phyloP scores from a whole-genome alignment of 1,140 invertebrate genomes.

The Polyergus mexicanus region DNA sequence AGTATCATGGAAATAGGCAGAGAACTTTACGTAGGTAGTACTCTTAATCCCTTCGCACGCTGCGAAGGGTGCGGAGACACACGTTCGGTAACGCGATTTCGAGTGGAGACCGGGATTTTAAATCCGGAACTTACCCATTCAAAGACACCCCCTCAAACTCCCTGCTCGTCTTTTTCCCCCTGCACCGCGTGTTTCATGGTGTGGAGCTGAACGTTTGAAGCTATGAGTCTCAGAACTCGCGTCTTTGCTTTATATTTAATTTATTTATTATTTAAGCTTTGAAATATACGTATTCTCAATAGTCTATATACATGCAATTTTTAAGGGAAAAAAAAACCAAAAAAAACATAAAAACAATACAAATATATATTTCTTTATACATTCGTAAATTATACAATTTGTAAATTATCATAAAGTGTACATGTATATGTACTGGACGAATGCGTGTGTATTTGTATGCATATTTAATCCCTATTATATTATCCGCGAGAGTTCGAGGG shows the following conservation, averaged over 20 bases:
- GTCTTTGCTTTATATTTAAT: not conserved
- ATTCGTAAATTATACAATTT: too few relatives aligned
- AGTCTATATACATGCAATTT: not conserved
- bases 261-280: not conserved
- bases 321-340: too few relatives aligned
- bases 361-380: not conserved
- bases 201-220: conserved; percentile 11
- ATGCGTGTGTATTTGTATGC: conserved; percentile 11
- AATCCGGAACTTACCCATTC: conserved; percentile 70
- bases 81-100: conserved; percentile 74
- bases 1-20: conserved; percentile 68
- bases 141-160: conserved; percentile 56
- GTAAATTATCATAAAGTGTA: not conserved
- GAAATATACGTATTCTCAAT: not conserved
- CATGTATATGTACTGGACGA: not conserved
- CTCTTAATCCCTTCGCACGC: conserved; percentile 74
- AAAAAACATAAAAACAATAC: not conserved
- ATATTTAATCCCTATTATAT: conserved; percentile 61
- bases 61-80: conserved; percentile 57
- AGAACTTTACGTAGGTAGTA: conserved; percentile 63
- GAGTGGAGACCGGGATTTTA: conserved; percentile 72
- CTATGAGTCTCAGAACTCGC: not conserved
- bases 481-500: conserved; percentile 46
- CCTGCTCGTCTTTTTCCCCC: not conserved
- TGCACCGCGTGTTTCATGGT: conserved; percentile 23